Conservation (phyloP, 2,113 vertebrate genomes). For the Petroica traversi region DNA sequence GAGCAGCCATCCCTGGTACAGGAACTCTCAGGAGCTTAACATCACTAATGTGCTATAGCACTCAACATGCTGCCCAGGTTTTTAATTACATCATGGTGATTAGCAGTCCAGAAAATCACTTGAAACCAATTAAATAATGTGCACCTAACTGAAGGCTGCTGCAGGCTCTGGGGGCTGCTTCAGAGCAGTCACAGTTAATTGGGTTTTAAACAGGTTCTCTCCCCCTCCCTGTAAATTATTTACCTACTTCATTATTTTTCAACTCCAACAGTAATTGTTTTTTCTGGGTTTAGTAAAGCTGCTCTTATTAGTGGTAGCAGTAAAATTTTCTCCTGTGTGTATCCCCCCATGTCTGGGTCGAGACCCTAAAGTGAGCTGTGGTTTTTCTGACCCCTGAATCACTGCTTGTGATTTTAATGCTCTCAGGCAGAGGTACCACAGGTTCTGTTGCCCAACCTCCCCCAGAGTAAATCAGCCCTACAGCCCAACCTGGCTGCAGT, state of each 20-base stretch:
- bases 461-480: neutral
- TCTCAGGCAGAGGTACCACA: neutral
- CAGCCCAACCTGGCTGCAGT: too few species aligned
- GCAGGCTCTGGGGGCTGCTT: neutral
- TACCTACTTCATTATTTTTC: neutral
- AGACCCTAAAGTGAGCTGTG: neutral
- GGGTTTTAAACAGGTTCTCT: neutral
- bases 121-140: neutral
- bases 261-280: neutral
- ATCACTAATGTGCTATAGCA: neutral
- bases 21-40: neutral
- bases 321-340: neutral
- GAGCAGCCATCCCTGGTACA: neutral
- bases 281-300: neutral
- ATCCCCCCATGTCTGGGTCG: neutral
- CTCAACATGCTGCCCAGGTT: neutral
- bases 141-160: neutral
- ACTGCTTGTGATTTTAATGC: neutral
- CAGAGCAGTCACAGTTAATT: neutral
- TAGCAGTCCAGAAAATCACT: slow-evolving; percentile 28
- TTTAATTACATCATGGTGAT: neutral
- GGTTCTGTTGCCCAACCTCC: neutral
- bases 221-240: neutral
- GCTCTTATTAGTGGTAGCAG: neutral
- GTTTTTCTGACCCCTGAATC: neutral